Evolutionary conservation across 2,113 vertebrate genomes (phyloP).

Genomic region (Equus quagga): DNA sequence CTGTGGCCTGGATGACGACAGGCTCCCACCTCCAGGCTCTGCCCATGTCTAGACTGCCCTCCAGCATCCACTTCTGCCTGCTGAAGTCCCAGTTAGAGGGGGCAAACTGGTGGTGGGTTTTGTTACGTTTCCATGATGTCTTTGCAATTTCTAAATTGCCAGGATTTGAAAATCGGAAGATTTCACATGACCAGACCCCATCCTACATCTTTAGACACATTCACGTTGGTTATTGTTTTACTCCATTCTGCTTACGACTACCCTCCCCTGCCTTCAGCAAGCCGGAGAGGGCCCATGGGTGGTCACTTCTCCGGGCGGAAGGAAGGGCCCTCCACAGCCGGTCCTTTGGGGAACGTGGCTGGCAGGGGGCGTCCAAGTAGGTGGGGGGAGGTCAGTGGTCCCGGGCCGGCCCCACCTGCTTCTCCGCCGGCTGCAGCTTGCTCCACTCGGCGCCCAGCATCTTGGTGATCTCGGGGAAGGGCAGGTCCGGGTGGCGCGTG

Average conservation of each 20-base stretch:
- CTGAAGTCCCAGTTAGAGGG: neutral
- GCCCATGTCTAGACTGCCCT: neutral
- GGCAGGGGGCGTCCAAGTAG: neutral
- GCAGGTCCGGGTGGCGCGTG: constrained; percentile 94
- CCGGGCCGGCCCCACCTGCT: constrained; percentile 87
- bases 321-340: neutral
- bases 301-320: neutral
- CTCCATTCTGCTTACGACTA: neutral
- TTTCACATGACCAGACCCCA: neutral
- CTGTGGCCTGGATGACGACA: neutral
- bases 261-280: neutral
- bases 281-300: neutral
- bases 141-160: neutral
- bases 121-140: neutral
- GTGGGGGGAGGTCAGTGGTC: neutral
- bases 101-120: neutral
- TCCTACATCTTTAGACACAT: neutral
- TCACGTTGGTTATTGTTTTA: neutral
- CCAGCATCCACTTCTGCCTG: neutral
- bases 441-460: constrained; percentile 98
- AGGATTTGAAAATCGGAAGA: neutral
- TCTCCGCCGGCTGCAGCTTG: constrained; percentile 93
- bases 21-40: neutral
- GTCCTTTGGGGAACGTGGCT: neutral
- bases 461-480: constrained; percentile 98